Evolutionary conservation across 2,797 vertebrate species (phyloP).

Genomic region (Poeciliopsis infans): DNA sequence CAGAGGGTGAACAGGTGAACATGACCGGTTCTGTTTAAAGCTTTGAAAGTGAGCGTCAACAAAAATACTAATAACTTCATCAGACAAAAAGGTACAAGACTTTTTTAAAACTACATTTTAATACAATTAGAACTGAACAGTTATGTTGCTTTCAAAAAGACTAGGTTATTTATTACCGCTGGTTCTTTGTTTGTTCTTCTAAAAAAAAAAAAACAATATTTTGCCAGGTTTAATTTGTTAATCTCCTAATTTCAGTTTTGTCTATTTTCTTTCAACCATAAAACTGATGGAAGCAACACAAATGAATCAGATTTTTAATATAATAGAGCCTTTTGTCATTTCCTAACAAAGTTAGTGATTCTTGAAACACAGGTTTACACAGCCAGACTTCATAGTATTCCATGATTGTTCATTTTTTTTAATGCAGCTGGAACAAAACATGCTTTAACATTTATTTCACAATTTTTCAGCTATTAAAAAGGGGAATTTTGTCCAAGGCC

Average conservation of each 20-base stretch:
- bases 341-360: neutral
- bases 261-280: neutral
- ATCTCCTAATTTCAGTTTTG: neutral
- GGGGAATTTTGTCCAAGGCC: conserved; percentile 11
- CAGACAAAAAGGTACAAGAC: neutral
- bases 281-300: neutral
- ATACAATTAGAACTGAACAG: neutral
- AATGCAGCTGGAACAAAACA: neutral
- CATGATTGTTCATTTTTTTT: neutral
- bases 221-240: neutral
- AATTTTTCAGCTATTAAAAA: neutral
- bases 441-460: neutral
- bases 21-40: neutral
- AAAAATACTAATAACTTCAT: neutral
- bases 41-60: neutral
- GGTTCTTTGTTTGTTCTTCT: neutral
- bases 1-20: neutral
- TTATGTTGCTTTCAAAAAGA: neutral
- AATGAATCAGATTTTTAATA: neutral
- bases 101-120: neutral
- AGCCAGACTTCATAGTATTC: neutral
- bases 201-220: neutral
- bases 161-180: neutral
- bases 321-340: neutral
- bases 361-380: neutral